Percentiles rank a stretch among this genome's conserved stretches.
These are phyloP conservation scores for Himantopus leucocephalus DNA, from an alignment of 2,113 vertebrate genomes.

Conservation along the genomic window DNA sequence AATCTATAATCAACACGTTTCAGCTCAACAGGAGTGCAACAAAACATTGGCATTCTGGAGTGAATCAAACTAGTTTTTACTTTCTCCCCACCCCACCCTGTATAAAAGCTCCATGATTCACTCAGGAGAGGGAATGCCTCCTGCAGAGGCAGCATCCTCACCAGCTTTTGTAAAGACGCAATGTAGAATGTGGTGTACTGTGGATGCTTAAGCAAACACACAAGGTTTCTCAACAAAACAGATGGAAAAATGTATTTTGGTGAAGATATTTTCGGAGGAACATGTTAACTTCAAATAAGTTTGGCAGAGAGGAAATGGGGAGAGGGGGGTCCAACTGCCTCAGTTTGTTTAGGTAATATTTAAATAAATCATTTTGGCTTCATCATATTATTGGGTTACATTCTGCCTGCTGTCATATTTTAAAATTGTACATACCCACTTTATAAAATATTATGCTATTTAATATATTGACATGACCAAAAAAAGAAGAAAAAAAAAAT, in stretches of 20 bases:
- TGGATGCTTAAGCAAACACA: not conserved
- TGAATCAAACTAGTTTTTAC: not conserved
- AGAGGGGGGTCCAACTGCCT: not conserved
- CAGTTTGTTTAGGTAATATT: not conserved
- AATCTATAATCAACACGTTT: not conserved
- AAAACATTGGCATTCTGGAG: not conserved
- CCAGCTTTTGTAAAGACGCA: not conserved
- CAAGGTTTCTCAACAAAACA: not conserved
- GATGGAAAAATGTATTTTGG: not conserved
- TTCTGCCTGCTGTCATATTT: not conserved
- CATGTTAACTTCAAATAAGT: not conserved
- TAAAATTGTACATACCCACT: not conserved
- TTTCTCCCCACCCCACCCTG: not conserved
- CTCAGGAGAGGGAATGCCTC: not conserved
- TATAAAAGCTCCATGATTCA: not conserved
- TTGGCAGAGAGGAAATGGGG: not conserved
- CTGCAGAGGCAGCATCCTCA: not conserved
- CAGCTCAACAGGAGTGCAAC: not conserved
- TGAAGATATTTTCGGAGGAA: not conserved
- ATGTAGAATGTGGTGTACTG: not conserved
- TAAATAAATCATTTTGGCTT: not conserved
- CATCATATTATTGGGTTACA: not conserved
- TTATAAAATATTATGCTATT: not conserved
- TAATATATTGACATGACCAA: not conserved
- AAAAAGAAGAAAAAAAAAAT: not conserved